Percentiles rank a stretch among this genome's conserved stretches.
phyloP scores from a whole-genome alignment of 2,888 invertebrate genomes.

The Pseudoips prasinana region DNA sequence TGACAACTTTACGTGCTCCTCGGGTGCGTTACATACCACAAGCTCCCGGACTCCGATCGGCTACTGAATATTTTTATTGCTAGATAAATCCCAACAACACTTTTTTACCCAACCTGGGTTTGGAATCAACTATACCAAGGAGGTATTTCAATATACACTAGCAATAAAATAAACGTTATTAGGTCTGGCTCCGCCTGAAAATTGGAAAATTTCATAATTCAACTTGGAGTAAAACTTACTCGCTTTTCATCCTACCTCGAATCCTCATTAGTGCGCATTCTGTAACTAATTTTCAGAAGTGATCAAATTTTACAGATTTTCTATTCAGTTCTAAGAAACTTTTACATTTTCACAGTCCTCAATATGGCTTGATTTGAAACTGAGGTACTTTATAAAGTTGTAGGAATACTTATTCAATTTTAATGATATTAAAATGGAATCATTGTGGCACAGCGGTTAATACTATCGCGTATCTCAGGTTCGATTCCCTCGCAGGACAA shows the following conservation, averaged over 20 bases:
- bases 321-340: conserved; percentile 15
- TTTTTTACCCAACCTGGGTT: no score
- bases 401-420: conserved; percentile 9
- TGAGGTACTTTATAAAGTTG: conserved; percentile 6
- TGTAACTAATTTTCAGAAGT: conserved; percentile 35
- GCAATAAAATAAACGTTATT: conserved; percentile 17
- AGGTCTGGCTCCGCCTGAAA: conserved; percentile 24
- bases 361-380: conserved; percentile 22
- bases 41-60: no score
- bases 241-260: conserved; percentile 28
- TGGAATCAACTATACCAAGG: no score
- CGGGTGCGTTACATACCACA: no score
- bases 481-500: no score
- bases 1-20: no score
- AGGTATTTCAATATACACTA: conserved; percentile 39
- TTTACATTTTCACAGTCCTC: conserved; percentile 18
- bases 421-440: no score
- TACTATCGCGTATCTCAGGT: no score
- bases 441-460: no score
- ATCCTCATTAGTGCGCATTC: conserved; percentile 40
- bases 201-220: conserved; percentile 48
- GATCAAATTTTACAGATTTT: conserved; percentile 38
- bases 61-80: no score
- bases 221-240: conserved; percentile 26
- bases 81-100: no score